These are phyloP conservation scores for Paramormyrops hopkinsi DNA, from an alignment of 2,797 vertebrate genomes.

Conservation along the genomic window DNA sequence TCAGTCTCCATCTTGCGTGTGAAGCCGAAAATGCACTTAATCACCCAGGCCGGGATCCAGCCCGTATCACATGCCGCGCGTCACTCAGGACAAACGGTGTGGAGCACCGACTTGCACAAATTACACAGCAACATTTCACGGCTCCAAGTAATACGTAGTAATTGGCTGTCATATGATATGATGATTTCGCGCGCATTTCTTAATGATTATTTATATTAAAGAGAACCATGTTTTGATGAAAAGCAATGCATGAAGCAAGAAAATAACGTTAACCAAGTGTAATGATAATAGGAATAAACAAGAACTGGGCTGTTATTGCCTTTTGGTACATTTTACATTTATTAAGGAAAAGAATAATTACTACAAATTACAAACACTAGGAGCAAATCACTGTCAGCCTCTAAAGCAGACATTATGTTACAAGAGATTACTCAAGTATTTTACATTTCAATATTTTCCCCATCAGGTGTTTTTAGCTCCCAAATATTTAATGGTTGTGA, in stretches of 20 bases:
- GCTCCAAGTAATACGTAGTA: not conserved
- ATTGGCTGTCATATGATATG: not conserved
- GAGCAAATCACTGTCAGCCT: slow-evolving; percentile 77
- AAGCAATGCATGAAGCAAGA: not conserved
- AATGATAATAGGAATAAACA: not conserved
- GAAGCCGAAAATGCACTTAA: not conserved
- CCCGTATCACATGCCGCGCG: not conserved
- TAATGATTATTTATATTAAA: not conserved
- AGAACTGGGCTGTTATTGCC: not conserved
- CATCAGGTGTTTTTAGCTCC: slow-evolving; percentile 36
- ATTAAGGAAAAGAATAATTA: slow-evolving; percentile 78
- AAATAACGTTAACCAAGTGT: not conserved
- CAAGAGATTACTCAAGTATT: slow-evolving; percentile 81
- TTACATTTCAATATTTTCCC: slow-evolving; percentile 55
- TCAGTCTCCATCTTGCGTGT: not conserved
- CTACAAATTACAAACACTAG: slow-evolving; percentile 84
- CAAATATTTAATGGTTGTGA: slow-evolving; percentile 66
- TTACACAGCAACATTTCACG: not conserved
- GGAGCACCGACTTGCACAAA: not conserved
- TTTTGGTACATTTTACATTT: slow-evolving; percentile 38
- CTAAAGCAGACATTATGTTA: slow-evolving; percentile 80
- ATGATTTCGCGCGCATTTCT: not conserved
- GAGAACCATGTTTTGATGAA: not conserved
- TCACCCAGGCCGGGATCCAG: not conserved
- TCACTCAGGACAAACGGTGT: not conserved